phyloP scores from a whole-genome alignment of 2,113 vertebrate genomes.

The Eonycteris spelaea region DNA sequence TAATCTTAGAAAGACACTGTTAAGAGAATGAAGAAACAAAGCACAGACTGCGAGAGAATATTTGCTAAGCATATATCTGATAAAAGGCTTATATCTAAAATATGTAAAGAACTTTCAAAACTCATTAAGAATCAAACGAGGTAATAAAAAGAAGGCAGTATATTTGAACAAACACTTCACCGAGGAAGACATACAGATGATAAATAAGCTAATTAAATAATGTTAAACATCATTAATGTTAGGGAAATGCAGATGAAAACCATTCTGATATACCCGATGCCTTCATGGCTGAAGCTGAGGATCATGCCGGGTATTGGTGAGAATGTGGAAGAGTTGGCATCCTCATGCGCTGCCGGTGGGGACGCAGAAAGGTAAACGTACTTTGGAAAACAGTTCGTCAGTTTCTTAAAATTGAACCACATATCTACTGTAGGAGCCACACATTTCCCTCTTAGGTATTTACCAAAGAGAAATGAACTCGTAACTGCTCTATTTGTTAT shows the following conservation, averaged over 20 bases:
- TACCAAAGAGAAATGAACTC: neutral
- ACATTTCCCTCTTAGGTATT: neutral
- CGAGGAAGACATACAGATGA: neutral
- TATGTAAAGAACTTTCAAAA: neutral
- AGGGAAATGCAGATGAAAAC: neutral
- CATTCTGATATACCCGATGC: neutral
- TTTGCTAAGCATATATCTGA: neutral
- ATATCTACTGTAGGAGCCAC: neutral
- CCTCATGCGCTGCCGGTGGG: too few species aligned
- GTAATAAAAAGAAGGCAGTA: neutral
- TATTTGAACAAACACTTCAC: neutral
- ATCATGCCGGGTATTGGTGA: neutral
- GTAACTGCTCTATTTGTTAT: neutral
- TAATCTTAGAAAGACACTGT: neutral
- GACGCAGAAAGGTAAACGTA: too few species aligned
- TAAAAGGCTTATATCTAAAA: neutral
- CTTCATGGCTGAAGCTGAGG: neutral
- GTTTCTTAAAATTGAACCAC: neutral
- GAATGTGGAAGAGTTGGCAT: neutral
- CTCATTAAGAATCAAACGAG: neutral
- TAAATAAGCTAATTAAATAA: neutral
- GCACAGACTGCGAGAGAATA: neutral
- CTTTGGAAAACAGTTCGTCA: neutral
- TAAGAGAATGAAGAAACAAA: neutral
- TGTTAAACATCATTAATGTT: neutral